Conservation (phyloP, 2,888 invertebrate species). For the Caenorhabditis sp. region DNA sequence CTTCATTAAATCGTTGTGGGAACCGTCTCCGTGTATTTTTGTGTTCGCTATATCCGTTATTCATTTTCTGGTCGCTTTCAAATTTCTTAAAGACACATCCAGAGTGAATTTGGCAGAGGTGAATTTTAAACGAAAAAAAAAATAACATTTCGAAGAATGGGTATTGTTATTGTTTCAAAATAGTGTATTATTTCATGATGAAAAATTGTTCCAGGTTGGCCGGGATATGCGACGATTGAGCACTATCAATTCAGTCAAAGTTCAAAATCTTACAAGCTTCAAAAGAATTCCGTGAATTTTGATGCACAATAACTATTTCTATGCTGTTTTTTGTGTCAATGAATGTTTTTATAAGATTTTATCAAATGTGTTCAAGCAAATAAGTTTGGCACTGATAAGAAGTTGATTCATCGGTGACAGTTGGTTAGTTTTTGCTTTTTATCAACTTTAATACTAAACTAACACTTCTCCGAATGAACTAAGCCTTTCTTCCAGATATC, state of each 20-base stretch:
- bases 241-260: background rate
- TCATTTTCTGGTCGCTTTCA: constrained; percentile 35
- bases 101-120: constrained; percentile 34
- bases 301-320: too few relatives aligned
- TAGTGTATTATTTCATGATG: background rate
- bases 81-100: constrained; percentile 31
- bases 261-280: background rate
- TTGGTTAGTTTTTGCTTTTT: too few relatives aligned
- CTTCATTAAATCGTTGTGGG: constrained; percentile 24
- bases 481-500: too few relatives aligned
- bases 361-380: background rate
- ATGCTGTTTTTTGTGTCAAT: too few relatives aligned
- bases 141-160: background rate
- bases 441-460: too few relatives aligned
- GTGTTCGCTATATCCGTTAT: constrained; percentile 20
- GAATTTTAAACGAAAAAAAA: too few relatives aligned
- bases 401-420: too few relatives aligned
- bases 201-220: constrained; percentile 8
- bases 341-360: background rate
- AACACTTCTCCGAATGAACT: too few relatives aligned
- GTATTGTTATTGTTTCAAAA: background rate
- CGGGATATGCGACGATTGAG: constrained; percentile 5
- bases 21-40: constrained; percentile 31
- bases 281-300: too few relatives aligned
- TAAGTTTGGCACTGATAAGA: too few relatives aligned